Evolutionary conservation across 2,113 vertebrate genomes (phyloP).

Genomic region (Hypocryptadius cinnamomeus): DNA sequence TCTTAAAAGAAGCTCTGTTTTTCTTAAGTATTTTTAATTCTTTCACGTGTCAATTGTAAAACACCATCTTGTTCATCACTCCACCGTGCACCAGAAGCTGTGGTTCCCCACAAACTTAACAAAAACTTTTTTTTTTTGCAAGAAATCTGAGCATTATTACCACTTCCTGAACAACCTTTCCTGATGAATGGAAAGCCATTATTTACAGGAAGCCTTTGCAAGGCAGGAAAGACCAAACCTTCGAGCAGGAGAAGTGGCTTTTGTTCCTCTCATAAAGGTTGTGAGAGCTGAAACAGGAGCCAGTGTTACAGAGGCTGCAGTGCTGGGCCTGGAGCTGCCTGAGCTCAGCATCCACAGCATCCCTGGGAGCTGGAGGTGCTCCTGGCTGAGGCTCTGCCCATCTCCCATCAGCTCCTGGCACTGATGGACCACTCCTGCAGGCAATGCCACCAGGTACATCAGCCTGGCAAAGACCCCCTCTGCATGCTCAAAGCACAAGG

Average conservation of each 20-base stretch:
- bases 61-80: not conserved
- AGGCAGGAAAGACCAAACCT: not conserved
- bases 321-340: not conserved
- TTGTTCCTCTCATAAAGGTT: not conserved
- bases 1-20: not conserved
- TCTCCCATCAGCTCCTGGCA: accelerated
- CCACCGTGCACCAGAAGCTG: not conserved
- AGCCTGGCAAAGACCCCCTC: not conserved
- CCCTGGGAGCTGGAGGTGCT: not conserved
- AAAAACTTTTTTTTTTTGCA: not conserved
- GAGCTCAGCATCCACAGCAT: not conserved
- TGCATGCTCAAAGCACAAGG: not conserved
- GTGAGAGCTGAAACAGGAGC: not conserved
- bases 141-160: not conserved
- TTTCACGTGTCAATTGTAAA: not conserved
- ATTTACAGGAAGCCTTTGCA: not conserved
- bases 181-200: not conserved
- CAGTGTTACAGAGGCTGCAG: accelerated
- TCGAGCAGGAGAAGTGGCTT: not conserved
- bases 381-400: not conserved
- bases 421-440: not conserved
- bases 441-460: not conserved
- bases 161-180: not conserved
- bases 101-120: not conserved
- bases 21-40: not conserved